Base-by-base conservation (phyloP, 2,888 invertebrate species). In the Orthosia incerta region DNA sequence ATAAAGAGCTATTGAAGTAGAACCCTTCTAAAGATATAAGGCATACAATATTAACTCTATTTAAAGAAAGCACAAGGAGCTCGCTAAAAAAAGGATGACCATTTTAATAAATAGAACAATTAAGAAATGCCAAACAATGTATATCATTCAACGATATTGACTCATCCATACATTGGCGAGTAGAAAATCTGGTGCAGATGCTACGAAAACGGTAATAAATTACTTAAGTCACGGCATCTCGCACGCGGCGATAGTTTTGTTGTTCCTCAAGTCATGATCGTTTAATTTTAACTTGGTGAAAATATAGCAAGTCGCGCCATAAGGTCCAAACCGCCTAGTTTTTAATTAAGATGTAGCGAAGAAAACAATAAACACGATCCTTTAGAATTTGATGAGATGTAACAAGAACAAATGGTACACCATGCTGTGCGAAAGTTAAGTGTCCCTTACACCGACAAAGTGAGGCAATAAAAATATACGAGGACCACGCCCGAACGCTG, bases 121-220 rank as follows among this genome's bases (percentile, higher is more conserved):
- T 57, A 85, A 87, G 87, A 87, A 89, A 84, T 59, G 57, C 64
- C 66, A 68, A 77, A 88, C 82, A 87, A 84, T 88, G 88, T 92
- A 92, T 92, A 94, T 94, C 94, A 90, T 91, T 93, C 92, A 90
- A 88, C 91, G 81, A 86, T 89, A 93, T 91, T 93, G 93, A 93
- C 90, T 94, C 92, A 92, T 87, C 82, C 79, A 88, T 87, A 90
- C 88, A 91, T 89, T 90, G 89, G 89, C 89, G 80, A 90, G 88
- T 91, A 91, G 89, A 90, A 89, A 90, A 89, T 90, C 91, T 89
- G 90, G 90, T 91, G 88, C 91, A 92, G 91, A 93, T 91, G 93
- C 90, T 89, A 89, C 88, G 87, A 88, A 90, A 90, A 88, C 86
- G 85, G 88, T 85, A 89, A 93, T 94, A 93, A 94, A 95, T 94